Evolutionary conservation across 2,113 vertebrate genomes (phyloP), one percentile per base, ranked within the genome.

Genomic region (Corythaeola cristata): DNA sequence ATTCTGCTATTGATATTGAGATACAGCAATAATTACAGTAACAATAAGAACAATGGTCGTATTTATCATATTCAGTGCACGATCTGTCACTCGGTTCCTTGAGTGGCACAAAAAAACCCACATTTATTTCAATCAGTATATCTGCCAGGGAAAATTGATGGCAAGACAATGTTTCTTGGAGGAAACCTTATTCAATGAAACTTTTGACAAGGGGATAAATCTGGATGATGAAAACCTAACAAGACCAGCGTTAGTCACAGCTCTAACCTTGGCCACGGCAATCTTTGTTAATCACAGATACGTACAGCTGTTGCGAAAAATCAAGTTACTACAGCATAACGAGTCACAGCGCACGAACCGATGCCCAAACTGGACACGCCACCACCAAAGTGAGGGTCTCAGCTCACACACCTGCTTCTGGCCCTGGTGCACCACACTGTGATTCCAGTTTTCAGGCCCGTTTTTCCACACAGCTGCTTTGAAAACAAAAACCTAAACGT

Each of bases 141-240:
- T 90, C 72, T 90, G 72, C 72, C 79, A 90, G 52, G 47, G 47
- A 95, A 91, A 93, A 93, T 0, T 92, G 85, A 96, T 58, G 47
- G 90, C 75, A 90, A 68, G 64, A 93, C 72, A 81, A 67, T 63
- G 68, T 93, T 96, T 97, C 85, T 90, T 86, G 15, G 8, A 88
- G 49, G 79, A 90, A 93, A 60, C 47, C 37, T 84, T 93, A 74
- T 86, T 95, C 74, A 96, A 89, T 56, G 72, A 90, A 96, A 92
- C 68, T 96, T 94, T 71, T 81, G 88, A 92, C 83, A 90, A 92
- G 72, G 56, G 94, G 85, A 92, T 90, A 84, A 92, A 90, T 95
- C 67, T 67, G 41, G 60, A 19, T 92, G 82, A 94, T n/a, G 75
- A 90, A 94, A 47, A 56, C 55, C 47, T 83, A 80, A 77, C 49